Conservation (phyloP, 2,888 invertebrate species). For the Orchesellides sinensis region DNA sequence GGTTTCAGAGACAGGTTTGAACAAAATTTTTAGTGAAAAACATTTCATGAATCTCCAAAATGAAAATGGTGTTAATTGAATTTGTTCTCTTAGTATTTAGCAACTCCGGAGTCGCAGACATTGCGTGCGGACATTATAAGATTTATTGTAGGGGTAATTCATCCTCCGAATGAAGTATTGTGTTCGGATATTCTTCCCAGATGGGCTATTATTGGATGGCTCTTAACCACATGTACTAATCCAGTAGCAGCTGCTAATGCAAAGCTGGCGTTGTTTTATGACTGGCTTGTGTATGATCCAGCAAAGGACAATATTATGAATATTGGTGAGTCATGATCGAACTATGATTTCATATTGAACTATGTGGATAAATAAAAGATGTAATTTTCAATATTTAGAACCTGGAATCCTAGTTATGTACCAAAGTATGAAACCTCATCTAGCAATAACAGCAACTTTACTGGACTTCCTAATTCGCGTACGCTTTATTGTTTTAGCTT, state of each 20-base stretch:
- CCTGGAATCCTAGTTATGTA: slow-evolving; percentile 96
- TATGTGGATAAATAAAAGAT: no score
- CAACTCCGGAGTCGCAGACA: slow-evolving; percentile 93
- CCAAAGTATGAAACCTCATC: slow-evolving; percentile 94
- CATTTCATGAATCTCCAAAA: no score
- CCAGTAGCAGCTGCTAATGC: slow-evolving; percentile 93
- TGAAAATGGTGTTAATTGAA: no score
- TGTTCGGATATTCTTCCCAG: slow-evolving; percentile 97
- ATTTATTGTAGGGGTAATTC: slow-evolving; percentile 95
- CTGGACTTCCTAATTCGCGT: slow-evolving; percentile 92
- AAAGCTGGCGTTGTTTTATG: slow-evolving; percentile 93
- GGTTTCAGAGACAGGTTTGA: slow-evolving; percentile 91
- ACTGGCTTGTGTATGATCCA: slow-evolving; percentile 94
- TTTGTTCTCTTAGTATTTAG: slow-evolving; percentile 84
- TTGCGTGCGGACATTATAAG: slow-evolving; percentile 94
- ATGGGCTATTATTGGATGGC: slow-evolving; percentile 97
- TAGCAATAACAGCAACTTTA: slow-evolving; percentile 92
- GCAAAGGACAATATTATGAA: slow-evolving; percentile 97
- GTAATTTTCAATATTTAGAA: slow-evolving; percentile 79
- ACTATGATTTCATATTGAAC: neutral
- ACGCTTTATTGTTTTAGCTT: slow-evolving; percentile 76
- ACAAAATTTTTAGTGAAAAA: no score
- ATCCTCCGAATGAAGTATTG: slow-evolving; percentile 93
- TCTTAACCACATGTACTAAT: slow-evolving; percentile 92
- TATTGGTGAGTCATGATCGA: slow-evolving; percentile 82